A percentile compares a stretch with the other conserved stretches of the same genome.
phyloP scores from a whole-genome alignment of 2,888 invertebrate genomes.

The Thymelicus sylvestris region DNA sequence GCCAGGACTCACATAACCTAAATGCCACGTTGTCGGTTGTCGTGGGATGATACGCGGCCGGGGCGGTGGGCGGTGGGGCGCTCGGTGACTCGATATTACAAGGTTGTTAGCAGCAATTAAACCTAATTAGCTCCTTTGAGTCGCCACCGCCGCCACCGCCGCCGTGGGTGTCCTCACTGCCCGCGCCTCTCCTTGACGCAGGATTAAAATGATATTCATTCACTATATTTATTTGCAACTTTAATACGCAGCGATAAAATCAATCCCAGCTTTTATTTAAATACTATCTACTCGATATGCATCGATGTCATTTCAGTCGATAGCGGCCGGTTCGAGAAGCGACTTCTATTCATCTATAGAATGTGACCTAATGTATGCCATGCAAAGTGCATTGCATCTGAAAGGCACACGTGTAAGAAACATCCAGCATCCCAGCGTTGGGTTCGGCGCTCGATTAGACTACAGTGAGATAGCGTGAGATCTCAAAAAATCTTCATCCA shows the following conservation, averaged over 20 bases:
- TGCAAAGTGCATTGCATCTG: no score
- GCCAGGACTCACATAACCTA: slow-evolving; percentile 10
- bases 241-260: slow-evolving; percentile 16
- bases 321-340: neutral
- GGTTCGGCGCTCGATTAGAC: no score
- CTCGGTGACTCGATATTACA: slow-evolving; percentile 30
- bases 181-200: neutral
- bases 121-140: slow-evolving; percentile 31
- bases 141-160: slow-evolving; percentile 21
- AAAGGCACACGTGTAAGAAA: no score
- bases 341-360: neutral
- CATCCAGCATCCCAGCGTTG: no score
- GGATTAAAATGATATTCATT: slow-evolving; percentile 7
- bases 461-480: no score
- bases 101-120: slow-evolving; percentile 29
- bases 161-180: slow-evolving; percentile 32
- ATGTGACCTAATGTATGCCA: no score
- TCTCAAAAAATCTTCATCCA: no score
- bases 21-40: slow-evolving; percentile 17
- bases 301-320: neutral
- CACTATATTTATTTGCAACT: slow-evolving; percentile 13
- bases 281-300: neutral
- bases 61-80: neutral
- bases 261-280: slow-evolving; percentile 1
- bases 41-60: slow-evolving; percentile 15